These are phyloP conservation scores for Pantherophis alleghaniensis DNA, from an alignment of 2,797 vertebrate genomes.

Conservation along the genomic window DNA sequence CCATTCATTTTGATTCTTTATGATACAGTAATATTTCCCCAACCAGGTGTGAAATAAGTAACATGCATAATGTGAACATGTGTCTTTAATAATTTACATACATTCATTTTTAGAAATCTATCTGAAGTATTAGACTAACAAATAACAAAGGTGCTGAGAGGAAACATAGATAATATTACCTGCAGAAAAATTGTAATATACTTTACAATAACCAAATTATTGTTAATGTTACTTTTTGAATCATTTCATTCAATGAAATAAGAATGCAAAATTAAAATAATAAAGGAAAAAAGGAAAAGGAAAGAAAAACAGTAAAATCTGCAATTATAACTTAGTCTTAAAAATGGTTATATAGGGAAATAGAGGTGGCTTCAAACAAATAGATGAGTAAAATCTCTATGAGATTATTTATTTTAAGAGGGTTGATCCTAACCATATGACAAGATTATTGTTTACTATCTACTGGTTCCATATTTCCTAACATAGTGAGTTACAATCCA, in stretches of 20 bases:
- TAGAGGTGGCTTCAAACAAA: neutral
- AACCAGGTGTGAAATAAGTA: neutral
- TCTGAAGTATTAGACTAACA: neutral
- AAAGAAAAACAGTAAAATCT: neutral
- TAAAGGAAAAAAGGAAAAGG: neutral
- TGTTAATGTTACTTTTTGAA: neutral
- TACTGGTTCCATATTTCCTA: neutral
- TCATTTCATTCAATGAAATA: neutral
- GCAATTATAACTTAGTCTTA: neutral
- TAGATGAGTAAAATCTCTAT: neutral
- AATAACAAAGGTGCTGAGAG: neutral
- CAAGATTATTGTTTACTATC: neutral
- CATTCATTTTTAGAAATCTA: neutral
- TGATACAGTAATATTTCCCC: neutral
- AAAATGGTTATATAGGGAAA: neutral
- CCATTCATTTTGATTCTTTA: neutral
- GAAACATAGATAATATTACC: neutral
- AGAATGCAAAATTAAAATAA: neutral
- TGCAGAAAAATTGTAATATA: neutral
- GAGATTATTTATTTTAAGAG: neutral
- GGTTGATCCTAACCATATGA: neutral
- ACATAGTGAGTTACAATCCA: neutral
- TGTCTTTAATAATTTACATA: neutral
- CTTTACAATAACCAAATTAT: neutral
- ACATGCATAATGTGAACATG: neutral